Conservation (phyloP, 2,113 vertebrate genomes). For the Coptodon bakossiorum region DNA sequence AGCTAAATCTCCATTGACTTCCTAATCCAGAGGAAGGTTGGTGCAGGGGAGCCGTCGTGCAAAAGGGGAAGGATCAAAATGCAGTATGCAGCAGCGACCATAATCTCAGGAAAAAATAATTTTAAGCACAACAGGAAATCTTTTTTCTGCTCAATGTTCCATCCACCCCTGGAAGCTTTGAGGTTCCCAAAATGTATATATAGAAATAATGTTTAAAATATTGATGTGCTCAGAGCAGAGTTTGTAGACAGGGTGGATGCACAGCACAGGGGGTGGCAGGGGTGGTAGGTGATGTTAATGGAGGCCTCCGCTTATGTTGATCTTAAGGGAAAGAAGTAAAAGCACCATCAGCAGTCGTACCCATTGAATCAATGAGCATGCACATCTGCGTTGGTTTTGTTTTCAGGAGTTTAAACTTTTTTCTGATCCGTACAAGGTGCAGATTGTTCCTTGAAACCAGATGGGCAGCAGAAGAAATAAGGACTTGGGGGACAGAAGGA, state of each 20-base stretch:
- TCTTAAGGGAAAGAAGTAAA: not conserved
- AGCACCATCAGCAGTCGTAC: not conserved
- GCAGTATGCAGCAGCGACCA: not conserved
- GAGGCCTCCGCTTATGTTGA: not conserved
- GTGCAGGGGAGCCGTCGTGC: not conserved
- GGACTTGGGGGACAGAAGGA: slow-evolving; percentile 15
- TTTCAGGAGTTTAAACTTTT: not conserved
- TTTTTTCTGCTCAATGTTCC: not conserved
- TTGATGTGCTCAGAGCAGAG: slow-evolving; percentile 23
- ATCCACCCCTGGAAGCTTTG: not conserved
- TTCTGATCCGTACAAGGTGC: not conserved
- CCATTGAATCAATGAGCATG: not conserved
- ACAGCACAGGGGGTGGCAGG: not conserved
- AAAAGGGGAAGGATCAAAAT: not conserved
- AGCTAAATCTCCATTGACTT: slow-evolving; percentile 13
- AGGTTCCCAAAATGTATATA: slow-evolving; percentile 45
- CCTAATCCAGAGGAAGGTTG: slow-evolving; percentile 21
- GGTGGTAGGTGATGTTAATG: not conserved
- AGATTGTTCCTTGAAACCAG: slow-evolving; percentile 12
- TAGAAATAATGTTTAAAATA: slow-evolving; percentile 41
- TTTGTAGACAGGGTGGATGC: not conserved
- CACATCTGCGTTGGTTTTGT: not conserved
- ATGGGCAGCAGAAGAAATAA: slow-evolving; percentile 16
- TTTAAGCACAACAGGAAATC: not conserved
- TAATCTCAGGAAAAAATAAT: not conserved